These are phyloP conservation scores for Myzus persicae DNA, from an alignment of 1,140 invertebrate genomes.

Conservation along the genomic window DNA sequence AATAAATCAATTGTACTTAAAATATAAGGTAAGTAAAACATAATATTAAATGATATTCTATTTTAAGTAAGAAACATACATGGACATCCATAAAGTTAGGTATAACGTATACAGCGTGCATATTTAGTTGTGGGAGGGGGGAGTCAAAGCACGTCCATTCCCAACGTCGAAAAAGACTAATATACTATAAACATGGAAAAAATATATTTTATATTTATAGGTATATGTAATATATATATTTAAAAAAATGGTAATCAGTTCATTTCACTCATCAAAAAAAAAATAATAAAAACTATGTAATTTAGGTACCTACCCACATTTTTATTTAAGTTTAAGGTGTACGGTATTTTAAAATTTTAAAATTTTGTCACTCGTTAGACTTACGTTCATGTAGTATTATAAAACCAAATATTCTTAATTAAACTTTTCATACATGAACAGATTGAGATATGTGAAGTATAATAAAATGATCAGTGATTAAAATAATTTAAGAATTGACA, in stretches of 20 bases:
- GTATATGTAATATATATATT: too few species aligned
- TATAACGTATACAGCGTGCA: neutral
- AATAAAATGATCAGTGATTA: neutral
- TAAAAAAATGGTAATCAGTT: neutral
- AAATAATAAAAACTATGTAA: neutral
- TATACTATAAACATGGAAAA: neutral
- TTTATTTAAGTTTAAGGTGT: neutral
- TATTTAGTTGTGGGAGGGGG: neutral
- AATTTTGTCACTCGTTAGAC: too few species aligned
- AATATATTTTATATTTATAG: neutral
- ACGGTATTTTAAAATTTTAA: neutral
- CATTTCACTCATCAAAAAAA: neutral
- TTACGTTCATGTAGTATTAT: neutral
- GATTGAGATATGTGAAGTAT: neutral
- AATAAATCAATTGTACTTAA: neutral
- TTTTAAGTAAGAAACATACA: too few species aligned
- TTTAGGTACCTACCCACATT: neutral
- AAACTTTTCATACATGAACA: neutral
- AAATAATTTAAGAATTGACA: neutral
- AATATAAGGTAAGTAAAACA: neutral
- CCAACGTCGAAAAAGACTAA: neutral
- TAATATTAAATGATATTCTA: neutral
- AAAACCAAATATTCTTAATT: neutral
- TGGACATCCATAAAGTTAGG: neutral
- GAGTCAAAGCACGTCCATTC: neutral